These are phyloP conservation scores for Cisticola juncidis DNA, from an alignment of 2,113 vertebrate species.

Conservation along the genomic window DNA sequence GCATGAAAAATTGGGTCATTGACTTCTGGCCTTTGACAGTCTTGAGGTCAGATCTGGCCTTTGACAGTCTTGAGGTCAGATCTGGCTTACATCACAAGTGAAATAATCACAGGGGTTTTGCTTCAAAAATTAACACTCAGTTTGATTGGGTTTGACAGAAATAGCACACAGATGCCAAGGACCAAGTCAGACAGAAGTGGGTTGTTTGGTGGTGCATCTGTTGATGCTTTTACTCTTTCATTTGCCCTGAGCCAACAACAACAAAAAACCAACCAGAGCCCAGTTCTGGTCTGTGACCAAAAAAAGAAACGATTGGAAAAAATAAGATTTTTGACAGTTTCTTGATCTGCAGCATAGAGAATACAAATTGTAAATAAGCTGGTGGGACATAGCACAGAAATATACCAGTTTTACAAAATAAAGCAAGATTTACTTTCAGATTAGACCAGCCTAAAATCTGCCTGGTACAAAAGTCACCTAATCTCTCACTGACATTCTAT, in stretches of 20 bases:
- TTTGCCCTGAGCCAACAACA: slow-evolving; percentile 52
- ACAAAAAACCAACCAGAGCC: not conserved
- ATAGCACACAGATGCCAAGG: slow-evolving; percentile 78
- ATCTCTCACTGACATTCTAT: not conserved
- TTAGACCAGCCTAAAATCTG: not conserved
- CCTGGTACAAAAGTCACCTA: not conserved
- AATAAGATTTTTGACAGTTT: not conserved
- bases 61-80: slow-evolving; percentile 75
- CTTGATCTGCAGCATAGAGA: not conserved
- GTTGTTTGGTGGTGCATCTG: slow-evolving; percentile 77
- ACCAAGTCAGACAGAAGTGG: slow-evolving; percentile 78
- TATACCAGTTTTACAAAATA: not conserved
- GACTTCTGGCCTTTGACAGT: slow-evolving; percentile 79
- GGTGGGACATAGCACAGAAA: not conserved
- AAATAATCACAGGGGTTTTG: slow-evolving; percentile 81
- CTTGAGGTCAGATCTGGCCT: slow-evolving; percentile 80
- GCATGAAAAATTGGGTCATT: slow-evolving; percentile 81
- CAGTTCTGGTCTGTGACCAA: slow-evolving; percentile 24
- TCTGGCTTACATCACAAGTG: slow-evolving; percentile 82
- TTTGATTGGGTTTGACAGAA: slow-evolving; percentile 84
- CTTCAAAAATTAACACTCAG: slow-evolving; percentile 81
- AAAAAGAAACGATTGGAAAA: slow-evolving; percentile 26
- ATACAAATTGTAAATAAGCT: not conserved
- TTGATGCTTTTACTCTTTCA: slow-evolving; percentile 57
- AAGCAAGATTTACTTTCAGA: not conserved